Percentiles rank a stretch among this genome's conserved stretches.
Conservation (phyloP, 2,888 invertebrate species). For the Aromia moschata region DNA sequence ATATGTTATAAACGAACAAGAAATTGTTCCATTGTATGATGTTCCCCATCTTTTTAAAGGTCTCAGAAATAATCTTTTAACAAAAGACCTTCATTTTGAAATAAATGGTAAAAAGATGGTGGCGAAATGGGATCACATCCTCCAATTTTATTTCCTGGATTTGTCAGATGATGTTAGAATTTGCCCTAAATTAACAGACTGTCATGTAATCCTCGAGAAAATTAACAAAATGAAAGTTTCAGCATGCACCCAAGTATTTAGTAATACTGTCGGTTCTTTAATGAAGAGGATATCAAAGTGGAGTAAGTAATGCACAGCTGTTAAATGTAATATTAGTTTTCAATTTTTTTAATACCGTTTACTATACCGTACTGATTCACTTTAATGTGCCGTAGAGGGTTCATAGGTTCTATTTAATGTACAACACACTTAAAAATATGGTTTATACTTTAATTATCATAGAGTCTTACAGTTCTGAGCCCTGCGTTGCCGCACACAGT, state of each 20-base stretch:
- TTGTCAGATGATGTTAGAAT: constrained; percentile 1
- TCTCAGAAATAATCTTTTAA: constrained; percentile 7
- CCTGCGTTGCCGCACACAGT: no score
- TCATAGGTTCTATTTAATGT: no score
- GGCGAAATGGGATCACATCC: constrained; percentile 15
- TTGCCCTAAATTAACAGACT: constrained; percentile 31
- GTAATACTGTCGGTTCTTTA: constrained; percentile 33
- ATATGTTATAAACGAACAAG: background rate
- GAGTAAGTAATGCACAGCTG: no score
- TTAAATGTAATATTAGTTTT: no score
- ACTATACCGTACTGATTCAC: no score
- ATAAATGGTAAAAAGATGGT: background rate
- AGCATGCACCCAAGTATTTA: constrained; percentile 38
- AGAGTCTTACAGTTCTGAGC: no score
- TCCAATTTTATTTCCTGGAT: constrained; percentile 18
- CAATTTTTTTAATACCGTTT: no score
- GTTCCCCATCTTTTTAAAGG: constrained; percentile 3
- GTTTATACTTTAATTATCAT: no score
- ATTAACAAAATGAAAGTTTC: constrained; percentile 43
- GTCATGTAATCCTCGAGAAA: constrained; percentile 30
- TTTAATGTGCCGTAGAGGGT: no score
- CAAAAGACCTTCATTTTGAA: constrained; percentile 11
- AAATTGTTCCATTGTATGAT: constrained; percentile 4
- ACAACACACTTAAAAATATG: no score
- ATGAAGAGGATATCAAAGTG: constrained; percentile 35